Evolutionary conservation across 1,140 invertebrate genomes (phyloP), one percentile per base, ranked within the genome.

Genomic region (Cydia fagiglandana): DNA sequence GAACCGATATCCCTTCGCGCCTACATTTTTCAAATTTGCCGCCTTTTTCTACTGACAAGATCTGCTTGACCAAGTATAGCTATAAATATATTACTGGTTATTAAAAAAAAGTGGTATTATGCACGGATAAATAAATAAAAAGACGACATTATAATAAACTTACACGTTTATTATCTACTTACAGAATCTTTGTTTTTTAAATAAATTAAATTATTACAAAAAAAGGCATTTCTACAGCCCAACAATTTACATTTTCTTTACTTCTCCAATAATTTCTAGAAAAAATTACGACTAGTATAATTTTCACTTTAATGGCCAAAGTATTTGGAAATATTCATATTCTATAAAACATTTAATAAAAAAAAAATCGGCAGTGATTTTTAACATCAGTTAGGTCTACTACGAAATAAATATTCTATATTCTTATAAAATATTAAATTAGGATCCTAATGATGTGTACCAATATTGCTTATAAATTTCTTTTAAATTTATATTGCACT

Each of bases 151-250:
- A 82, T 89, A 88, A 85, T 91, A 91, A 89, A 89, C 85, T 91
- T 90, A 88, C 85, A 87, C 81, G 83, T 89, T 87, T 90, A 87
- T 84, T 89, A 76, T 73, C 87, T 91, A 89, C 89, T 86, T 89
- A 89, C 89, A 88, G 83, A 84, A 86, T 84, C 84, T 81, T 76
- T 81, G 84, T 81, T 84, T 85, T 41, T 81, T 74, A 77, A 85
- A 83, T 74, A 78, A 41, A 38, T 68, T 28, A 41, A 45, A 70
- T 45, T 70, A 41, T 41, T 70, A 70, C 66, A 68, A 70, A 85
- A 88, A 87, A 86, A 83, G 82, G 82, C 80, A 47, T 77, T 83
- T 82, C 86, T 88, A 88, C 88, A 86, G 83, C 84, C 83, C 82
- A 82, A 79, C 78, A 73, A 87, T 81, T 86, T 81, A 83, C 73